Percentiles rank a stretch among this genome's conserved stretches.
These are phyloP conservation scores for Pempheris klunzingeri DNA, from an alignment of 2,797 vertebrate species.

Conservation along the genomic window DNA sequence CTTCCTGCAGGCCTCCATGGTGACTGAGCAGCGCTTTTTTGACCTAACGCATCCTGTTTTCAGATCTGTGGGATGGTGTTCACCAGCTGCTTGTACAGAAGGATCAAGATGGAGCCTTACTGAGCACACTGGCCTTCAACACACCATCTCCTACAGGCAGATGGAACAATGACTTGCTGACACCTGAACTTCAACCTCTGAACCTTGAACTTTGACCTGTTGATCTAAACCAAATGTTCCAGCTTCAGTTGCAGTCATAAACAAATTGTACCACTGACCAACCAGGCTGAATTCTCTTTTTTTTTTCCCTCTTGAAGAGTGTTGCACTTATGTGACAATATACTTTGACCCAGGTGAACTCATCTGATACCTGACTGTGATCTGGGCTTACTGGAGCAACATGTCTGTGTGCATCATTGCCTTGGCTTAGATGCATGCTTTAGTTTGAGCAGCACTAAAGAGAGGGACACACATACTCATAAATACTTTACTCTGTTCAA, in stretches of 20 bases:
- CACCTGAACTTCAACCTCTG: constrained; percentile 19
- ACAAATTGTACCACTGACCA: background rate
- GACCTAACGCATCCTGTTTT: constrained; percentile 74
- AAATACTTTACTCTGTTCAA: constrained; percentile 7
- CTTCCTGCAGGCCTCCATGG: constrained; percentile 52
- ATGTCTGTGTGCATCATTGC: background rate
- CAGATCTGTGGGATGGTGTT: constrained; percentile 90
- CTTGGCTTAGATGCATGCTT: constrained; percentile 51
- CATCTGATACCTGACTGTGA: background rate
- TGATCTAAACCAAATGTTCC: constrained; percentile 5
- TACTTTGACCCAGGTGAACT: background rate
- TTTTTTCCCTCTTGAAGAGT: background rate
- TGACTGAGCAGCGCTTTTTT: constrained; percentile 41
- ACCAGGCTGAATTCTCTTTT: background rate
- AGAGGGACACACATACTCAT: background rate
- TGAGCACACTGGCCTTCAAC: constrained; percentile 58
- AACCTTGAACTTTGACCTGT: constrained; percentile 39
- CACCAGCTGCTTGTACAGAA: constrained; percentile 87
- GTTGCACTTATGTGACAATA: background rate
- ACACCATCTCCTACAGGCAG: constrained; percentile 23
- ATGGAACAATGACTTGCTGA: constrained; percentile 33
- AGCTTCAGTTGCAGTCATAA: constrained; percentile 14
- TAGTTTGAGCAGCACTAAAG: constrained; percentile 22
- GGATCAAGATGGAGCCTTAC: constrained; percentile 86
- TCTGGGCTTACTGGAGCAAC: background rate